Base-by-base conservation (phyloP, 2,113 vertebrate species). In the Mystacornis crossleyi region DNA sequence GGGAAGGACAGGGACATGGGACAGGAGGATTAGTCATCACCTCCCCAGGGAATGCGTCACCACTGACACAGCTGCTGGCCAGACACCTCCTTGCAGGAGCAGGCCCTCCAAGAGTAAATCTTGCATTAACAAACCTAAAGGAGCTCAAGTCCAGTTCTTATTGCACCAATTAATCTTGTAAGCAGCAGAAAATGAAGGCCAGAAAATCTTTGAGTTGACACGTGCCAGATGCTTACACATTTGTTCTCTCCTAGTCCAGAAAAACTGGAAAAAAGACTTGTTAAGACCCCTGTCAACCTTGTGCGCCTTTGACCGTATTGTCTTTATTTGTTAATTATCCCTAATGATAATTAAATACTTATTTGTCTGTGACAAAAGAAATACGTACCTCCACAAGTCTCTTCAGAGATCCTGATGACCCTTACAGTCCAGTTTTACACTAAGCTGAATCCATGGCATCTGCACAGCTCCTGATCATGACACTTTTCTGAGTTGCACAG, bases 41-140 rank as follows among this genome's bases (percentile, higher is more conserved):
- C 20, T 33, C 8, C 26, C 6, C 58, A 42, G 42, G 28, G 73
- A 81, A 47, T 4, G 1, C 3, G 0, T 31, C 6, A 2, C 13
- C 61, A 10, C 69, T 11, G 64, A 20, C 85, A 50, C 54, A 84
- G 90, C 81, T 73, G 65, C 60, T 66, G 78, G 65, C 64, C 73
- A 78, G 69, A 50, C 78, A 66, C 60, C 31, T 74, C 65, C 65
- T 17, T 24, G 38, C 33, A 42, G 38, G 24, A 60, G 8, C 89
- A 43, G 9, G 18, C 54, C 51, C 69, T 78, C 47, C n/a, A 51
- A 70, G 45, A 80, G 58, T 31, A 80, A 57, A 51, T 51, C n/a
- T 51, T 86, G 45, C 8, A 5, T 45, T 75, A 75, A 67, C 31
- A 19, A 34, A 48, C 18, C 40, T 40, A 40, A 55, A 86, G 36